Percentiles rank a stretch among this genome's conserved stretches.
phyloP scores from a whole-genome alignment of 2,113 vertebrate species.

The Ardeotis arabs region DNA sequence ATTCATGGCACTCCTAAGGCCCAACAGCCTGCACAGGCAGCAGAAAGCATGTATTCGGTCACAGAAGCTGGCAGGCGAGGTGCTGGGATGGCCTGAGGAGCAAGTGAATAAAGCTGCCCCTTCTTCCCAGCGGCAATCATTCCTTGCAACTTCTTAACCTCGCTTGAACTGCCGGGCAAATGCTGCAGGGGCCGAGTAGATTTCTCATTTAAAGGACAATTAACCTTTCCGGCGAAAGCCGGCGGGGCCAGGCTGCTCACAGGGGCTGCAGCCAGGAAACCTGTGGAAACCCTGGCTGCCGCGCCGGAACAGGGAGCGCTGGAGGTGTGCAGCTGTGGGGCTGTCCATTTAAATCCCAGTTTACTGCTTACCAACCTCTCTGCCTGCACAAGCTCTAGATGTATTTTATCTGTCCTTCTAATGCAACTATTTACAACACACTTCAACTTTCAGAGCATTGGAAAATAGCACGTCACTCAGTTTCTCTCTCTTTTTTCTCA shows the following conservation, averaged over 20 bases:
- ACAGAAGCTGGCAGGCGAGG: background rate
- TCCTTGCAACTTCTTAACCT: background rate
- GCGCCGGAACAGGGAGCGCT: fast-evolving
- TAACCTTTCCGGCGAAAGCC: background rate
- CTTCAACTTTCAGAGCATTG: background rate
- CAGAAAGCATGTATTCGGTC: background rate
- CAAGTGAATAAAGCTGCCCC: background rate
- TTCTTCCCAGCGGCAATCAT: background rate
- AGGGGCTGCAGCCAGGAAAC: background rate
- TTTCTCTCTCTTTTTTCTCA: background rate
- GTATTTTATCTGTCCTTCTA: background rate
- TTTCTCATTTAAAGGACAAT: background rate
- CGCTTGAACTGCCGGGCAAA: background rate
- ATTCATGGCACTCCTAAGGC: background rate
- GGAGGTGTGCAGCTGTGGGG: background rate
- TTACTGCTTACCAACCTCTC: background rate
- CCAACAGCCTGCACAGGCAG: fast-evolving
- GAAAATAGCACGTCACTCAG: fast-evolving
- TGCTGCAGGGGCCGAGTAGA: background rate
- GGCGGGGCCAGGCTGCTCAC: background rate
- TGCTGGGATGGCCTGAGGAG: background rate
- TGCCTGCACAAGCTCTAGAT: background rate
- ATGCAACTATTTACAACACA: fast-evolving
- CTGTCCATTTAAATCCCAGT: background rate
- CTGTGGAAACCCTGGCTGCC: background rate